Evolutionary conservation across 2,797 vertebrate species (phyloP), one percentile per base, ranked within the genome.

Genomic region (Poecile montanus): DNA sequence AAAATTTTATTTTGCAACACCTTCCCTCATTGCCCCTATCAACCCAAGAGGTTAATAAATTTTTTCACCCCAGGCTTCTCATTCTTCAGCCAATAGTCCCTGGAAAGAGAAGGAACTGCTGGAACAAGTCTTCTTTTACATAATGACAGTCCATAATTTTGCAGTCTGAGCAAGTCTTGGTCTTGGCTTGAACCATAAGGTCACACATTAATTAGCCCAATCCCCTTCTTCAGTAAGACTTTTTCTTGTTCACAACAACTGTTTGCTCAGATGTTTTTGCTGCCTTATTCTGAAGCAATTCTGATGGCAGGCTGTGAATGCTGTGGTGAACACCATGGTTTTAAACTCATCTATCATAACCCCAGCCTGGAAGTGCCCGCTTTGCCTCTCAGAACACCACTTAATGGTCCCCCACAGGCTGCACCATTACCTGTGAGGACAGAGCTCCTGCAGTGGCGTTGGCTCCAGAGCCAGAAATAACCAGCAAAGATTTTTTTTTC

Each of bases 151-250:
- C 54, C 60, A 76, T 68, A 82, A 16, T 63, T 90, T 74, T 86
- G 67, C 30, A 93, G 70, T 70, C 73, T 82, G 48, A 85, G 68
- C 75, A 88, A 84, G 87, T 53, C 66, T 78, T 73, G 42, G 57
- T 84, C 66, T 93, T 94, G 88, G 88, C 91, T 88, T 82, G 66
- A 94, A 56, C 66, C 62, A n/a, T 65, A 91, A 86, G 76, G 73
- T 88, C 88, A 79, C 80, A 70, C 22, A 51, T 62, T 84, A 96
- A 91, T 86, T 94, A 95, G 83, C 65, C 56, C 88, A 88, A 56
- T 85, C n/a, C 62, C 65, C 29, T 27, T 90, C 66, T 88, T 86
- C 26, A 26, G 21, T 53, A 76, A 74, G 79, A 80, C 38, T 57
- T 90, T 91, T 80, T 57, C 79, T 93, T 91, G 73, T 82, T 93